These are phyloP conservation scores for Microctonus aethiopoides DNA, from an alignment of 2,888 invertebrate species.

Conservation along the genomic window DNA sequence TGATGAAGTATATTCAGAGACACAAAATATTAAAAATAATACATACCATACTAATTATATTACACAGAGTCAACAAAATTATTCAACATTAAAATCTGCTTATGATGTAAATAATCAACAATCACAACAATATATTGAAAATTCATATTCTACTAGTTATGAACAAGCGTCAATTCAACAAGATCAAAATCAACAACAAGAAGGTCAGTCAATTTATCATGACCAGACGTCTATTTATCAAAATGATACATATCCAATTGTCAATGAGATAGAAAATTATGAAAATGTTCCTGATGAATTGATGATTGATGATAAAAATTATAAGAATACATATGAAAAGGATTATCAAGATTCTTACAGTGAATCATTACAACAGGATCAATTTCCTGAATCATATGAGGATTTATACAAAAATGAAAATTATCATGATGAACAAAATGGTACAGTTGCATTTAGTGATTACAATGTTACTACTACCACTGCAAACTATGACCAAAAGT, in stretches of 20 bases:
- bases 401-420: constrained; percentile 55
- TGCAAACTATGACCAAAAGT: constrained; percentile 48
- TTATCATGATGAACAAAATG: constrained; percentile 39
- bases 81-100: background rate
- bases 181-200: constrained; percentile 24
- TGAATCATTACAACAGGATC: constrained; percentile 44
- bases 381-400: constrained; percentile 41
- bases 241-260: constrained; percentile 55
- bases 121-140: constrained; percentile 35
- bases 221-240: constrained; percentile 43
- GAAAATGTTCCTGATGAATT: constrained; percentile 38
- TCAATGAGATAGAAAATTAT: constrained; percentile 50
- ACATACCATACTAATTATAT: constrained; percentile 27
- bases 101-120: background rate
- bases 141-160: constrained; percentile 43
- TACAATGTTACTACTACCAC: constrained; percentile 48
- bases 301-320: constrained; percentile 53
- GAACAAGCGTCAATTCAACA: constrained; percentile 40
- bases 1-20: background rate
- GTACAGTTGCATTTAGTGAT: constrained; percentile 19
- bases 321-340: constrained; percentile 44
- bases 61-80: background rate
- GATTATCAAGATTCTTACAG: constrained; percentile 30
- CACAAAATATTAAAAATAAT: constrained; percentile 19
- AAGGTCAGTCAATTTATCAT: constrained; percentile 45